Percentiles rank a stretch among this genome's conserved stretches.
Conservation (phyloP, 1,140 invertebrate species). For the Brachionus calyciflorus region DNA sequence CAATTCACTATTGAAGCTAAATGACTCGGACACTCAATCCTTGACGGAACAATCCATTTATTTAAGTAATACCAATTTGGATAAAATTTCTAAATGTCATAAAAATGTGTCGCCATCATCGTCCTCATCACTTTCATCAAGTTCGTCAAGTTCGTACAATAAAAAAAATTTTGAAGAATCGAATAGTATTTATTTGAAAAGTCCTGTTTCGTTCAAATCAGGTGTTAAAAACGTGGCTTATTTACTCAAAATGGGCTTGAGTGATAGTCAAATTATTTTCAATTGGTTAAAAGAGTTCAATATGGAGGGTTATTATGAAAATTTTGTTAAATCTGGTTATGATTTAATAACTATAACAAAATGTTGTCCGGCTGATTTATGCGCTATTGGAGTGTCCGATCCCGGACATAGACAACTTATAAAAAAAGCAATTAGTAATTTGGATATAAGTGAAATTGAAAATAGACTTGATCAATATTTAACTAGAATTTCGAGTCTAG, state of each 20-base stretch:
- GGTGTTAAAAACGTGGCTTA: background rate
- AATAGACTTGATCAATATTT: background rate
- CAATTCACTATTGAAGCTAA: conserved; percentile 47
- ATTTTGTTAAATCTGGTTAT: conserved; percentile 91
- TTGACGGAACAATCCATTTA: conserved; percentile 3
- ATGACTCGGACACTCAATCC: background rate
- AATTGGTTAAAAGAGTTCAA: conserved; percentile 89
- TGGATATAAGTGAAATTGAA: conserved; percentile 21
- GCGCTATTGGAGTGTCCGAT: conserved; percentile 85
- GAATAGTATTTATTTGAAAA: background rate
- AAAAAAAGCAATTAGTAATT: conserved; percentile 82
- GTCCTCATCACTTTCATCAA: conserved; percentile 3
- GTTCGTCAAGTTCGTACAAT: background rate
- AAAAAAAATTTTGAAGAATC: background rate
- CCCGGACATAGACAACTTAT: conserved; percentile 91
- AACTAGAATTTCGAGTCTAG: conserved; percentile 51
- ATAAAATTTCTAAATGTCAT: conserved; percentile 1
- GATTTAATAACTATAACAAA: conserved; percentile 93
- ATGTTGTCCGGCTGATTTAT: conserved; percentile 90
- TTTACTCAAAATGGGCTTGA: conserved; percentile 27
- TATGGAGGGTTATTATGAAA: conserved; percentile 89
- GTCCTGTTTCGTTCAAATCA: background rate
- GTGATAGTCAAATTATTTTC: conserved; percentile 54
- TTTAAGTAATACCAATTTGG: conserved; percentile 1
- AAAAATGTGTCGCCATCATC: background rate